phyloP scores from a whole-genome alignment of 2,113 vertebrate species.

The Pteropus alecto region DNA sequence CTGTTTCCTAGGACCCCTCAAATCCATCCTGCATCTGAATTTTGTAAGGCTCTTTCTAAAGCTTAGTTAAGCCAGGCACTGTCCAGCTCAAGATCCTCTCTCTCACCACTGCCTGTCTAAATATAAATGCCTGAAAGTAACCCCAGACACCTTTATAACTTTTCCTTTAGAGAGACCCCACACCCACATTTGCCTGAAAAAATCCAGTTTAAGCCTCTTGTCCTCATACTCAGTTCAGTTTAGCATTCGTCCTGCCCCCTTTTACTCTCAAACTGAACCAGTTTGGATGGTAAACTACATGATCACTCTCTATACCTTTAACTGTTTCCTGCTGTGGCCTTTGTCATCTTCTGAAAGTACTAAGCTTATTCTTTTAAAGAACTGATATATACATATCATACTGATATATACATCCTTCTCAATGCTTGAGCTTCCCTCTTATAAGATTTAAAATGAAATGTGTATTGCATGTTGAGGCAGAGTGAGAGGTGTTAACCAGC shows the following conservation, averaged over 20 bases:
- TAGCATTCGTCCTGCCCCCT: background rate
- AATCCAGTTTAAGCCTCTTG: background rate
- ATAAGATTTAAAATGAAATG: background rate
- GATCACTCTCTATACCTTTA: background rate
- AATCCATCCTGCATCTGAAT: background rate
- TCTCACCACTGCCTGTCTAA: background rate
- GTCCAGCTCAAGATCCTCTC: rapidly evolving
- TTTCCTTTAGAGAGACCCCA: background rate
- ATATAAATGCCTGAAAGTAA: background rate
- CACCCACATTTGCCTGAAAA: background rate
- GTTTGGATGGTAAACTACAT: background rate
- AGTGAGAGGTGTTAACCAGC: background rate
- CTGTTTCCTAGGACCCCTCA: background rate
- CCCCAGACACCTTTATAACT: background rate
- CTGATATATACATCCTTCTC: background rate
- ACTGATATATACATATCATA: background rate
- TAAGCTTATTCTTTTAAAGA: background rate
- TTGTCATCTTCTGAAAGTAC: background rate
- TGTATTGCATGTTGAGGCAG: background rate
- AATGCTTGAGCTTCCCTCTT: background rate
- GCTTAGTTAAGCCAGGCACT: background rate
- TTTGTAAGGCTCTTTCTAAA: background rate
- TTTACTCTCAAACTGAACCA: background rate
- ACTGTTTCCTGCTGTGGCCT: background rate
- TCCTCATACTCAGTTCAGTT: background rate